Conservation (phyloP, 1,140 invertebrate species). For the Pogonomyrmex barbatus region DNA sequence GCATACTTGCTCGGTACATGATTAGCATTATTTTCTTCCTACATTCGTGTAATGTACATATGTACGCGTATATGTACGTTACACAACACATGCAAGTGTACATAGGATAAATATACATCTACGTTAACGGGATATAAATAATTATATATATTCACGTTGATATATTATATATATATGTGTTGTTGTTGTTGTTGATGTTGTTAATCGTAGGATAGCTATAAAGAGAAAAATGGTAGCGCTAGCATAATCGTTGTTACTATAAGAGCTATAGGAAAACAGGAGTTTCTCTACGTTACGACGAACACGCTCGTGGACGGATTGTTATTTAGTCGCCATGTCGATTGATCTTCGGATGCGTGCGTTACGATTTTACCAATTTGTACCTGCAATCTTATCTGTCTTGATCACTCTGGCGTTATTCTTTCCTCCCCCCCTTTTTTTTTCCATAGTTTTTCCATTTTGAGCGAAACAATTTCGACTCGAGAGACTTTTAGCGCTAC, state of each 20-base stretch:
- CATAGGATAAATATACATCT: slow-evolving; percentile 40
- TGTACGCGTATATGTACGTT: not conserved
- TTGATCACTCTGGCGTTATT: slow-evolving; percentile 25
- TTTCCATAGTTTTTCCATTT: not conserved
- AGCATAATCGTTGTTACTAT: slow-evolving; percentile 67
- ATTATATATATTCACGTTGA: slow-evolving; percentile 80
- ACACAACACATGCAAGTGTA: slow-evolving; percentile 5
- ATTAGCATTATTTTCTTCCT: slow-evolving; percentile 63
- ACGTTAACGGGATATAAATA: slow-evolving; percentile 64
- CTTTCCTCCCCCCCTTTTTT: not conserved
- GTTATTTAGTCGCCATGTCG: slow-evolving; percentile 36
- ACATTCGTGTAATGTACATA: slow-evolving; percentile 65
- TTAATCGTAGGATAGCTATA: slow-evolving; percentile 80
- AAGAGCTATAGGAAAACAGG: slow-evolving; percentile 34
- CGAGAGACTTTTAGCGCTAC: not conserved
- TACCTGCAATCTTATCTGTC: slow-evolving; percentile 32
- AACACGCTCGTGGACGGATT: slow-evolving; percentile 47
- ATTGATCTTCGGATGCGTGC: slow-evolving; percentile 23
- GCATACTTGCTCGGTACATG: slow-evolving; percentile 39
- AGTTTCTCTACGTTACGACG: slow-evolving; percentile 23
- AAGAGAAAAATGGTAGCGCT: slow-evolving; percentile 65
- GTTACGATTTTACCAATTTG: slow-evolving; percentile 36
- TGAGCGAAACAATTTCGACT: not conserved
- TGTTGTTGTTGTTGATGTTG: slow-evolving; percentile 86
- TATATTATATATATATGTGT: slow-evolving; percentile 81